phyloP scores from a whole-genome alignment of 2,797 vertebrate genomes.

The Chrysolophus pictus region DNA sequence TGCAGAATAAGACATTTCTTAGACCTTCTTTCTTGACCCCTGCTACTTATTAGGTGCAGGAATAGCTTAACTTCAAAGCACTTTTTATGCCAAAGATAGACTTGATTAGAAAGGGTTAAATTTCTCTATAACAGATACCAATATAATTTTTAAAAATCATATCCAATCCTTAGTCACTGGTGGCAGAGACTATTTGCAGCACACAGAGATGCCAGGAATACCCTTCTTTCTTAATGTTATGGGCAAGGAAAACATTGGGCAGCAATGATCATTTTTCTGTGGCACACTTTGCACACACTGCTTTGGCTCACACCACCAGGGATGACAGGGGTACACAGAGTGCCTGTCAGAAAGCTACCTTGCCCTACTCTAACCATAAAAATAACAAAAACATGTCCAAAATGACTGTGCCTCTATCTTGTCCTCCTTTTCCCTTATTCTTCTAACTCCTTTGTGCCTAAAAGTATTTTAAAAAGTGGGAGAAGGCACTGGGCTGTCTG shows the following conservation, averaged over 20 bases:
- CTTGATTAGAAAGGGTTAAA: conserved; percentile 9
- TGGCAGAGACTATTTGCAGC: not conserved
- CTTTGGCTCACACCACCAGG: not conserved
- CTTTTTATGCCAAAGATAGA: not conserved
- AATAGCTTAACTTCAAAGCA: not conserved
- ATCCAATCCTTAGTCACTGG: not conserved
- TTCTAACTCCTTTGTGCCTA: not conserved
- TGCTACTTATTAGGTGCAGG: not conserved
- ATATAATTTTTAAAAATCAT: not conserved
- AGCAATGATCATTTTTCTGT: not conserved
- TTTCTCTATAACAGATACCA: not conserved
- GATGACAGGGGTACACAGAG: not conserved
- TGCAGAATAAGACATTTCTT: not conserved
- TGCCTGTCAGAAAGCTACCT: not conserved
- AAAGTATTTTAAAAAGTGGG: not conserved
- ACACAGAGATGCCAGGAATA: not conserved
- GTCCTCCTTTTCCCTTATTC: not conserved
- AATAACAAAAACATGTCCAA: not conserved
- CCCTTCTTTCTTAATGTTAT: not conserved
- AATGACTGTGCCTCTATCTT: not conserved
- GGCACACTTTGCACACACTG: not conserved
- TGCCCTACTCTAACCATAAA: not conserved
- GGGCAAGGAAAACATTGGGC: not conserved
- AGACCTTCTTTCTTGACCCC: not conserved
- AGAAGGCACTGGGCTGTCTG: not conserved